Evolutionary conservation across 2,888 invertebrate genomes (phyloP).

Genomic region (Lepidocyrtinus sp.): DNA sequence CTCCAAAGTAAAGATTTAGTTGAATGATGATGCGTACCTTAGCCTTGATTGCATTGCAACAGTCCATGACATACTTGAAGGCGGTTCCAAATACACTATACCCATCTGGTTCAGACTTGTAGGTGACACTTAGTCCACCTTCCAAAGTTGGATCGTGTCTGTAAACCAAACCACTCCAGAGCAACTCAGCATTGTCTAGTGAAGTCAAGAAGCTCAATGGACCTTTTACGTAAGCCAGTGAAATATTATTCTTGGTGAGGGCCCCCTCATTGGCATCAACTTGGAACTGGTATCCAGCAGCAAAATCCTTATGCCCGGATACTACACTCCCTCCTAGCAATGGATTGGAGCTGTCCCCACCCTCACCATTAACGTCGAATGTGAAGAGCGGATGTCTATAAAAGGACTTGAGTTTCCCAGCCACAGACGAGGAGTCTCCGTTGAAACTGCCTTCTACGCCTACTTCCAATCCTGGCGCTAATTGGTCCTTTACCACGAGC

Average conservation of each 20-base stretch:
- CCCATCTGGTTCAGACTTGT: conserved; percentile 44
- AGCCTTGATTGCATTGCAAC: conserved; percentile 43
- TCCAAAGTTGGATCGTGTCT: conserved; percentile 30
- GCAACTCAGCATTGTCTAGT: conserved; percentile 49
- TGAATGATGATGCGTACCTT: conserved; percentile 28
- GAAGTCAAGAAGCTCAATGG: conserved; percentile 28
- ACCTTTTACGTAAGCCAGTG: conserved; percentile 46
- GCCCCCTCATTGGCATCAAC: conserved; percentile 27
- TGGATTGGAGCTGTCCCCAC: conserved; percentile 34
- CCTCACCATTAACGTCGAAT: conserved; percentile 25
- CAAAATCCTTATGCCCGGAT: conserved; percentile 41
- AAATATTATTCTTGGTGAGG: conserved; percentile 45
- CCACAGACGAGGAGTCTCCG: conserved; percentile 23
- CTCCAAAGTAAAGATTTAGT: neutral
- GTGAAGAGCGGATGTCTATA: conserved; percentile 36
- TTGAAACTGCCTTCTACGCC: conserved; percentile 28
- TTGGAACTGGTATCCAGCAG: conserved; percentile 29
- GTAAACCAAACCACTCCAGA: conserved; percentile 34
- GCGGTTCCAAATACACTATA: conserved; percentile 26
- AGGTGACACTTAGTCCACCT: conserved; percentile 28
- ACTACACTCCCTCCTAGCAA: conserved; percentile 25
- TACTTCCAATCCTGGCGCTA: conserved; percentile 33
- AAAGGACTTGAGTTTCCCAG: conserved; percentile 17
- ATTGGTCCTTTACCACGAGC: conserved; percentile 24
- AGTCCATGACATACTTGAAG: conserved; percentile 42